A percentile compares a stretch with the other conserved stretches of the same genome.
These are phyloP conservation scores for Timema podura DNA, from an alignment of 2,888 invertebrate species.

Conservation along the genomic window DNA sequence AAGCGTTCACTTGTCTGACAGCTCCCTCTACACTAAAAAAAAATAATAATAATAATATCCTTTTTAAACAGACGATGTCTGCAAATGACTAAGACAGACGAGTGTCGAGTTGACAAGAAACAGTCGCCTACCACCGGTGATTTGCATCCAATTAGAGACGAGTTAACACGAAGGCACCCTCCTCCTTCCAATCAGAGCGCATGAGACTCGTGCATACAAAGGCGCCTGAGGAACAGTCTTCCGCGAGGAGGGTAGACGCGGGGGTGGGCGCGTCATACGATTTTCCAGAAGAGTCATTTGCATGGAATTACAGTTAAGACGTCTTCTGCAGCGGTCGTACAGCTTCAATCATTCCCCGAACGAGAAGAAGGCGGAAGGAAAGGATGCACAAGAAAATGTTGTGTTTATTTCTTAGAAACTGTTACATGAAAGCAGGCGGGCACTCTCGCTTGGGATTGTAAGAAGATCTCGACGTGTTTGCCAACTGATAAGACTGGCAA, in stretches of 20 bases:
- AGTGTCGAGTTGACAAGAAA: constrained; percentile 15
- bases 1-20: too few species aligned
- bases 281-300: neutral
- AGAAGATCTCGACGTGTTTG: too few species aligned
- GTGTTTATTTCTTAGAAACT: too few species aligned
- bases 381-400: too few species aligned
- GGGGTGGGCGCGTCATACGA: neutral
- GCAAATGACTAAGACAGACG: constrained; percentile 11
- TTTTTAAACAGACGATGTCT: neutral
- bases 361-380: too few species aligned
- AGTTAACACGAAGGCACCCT: constrained; percentile 1
- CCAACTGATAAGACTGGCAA: too few species aligned
- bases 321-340: neutral
- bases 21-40: too few species aligned
- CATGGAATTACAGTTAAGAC: neutral
- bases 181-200: neutral
- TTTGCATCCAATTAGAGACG: constrained; percentile 28
- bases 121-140: constrained; percentile 17
- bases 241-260: too few species aligned
- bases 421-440: too few species aligned
- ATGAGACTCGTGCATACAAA: neutral
- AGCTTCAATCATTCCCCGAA: neutral
- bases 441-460: too few species aligned
- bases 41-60: too few species aligned
- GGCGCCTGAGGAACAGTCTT: too few species aligned